A percentile compares a stretch with the other conserved stretches of the same genome.
Conservation (phyloP, 2,113 vertebrate species). For the Lamprologus tigripictilis region DNA sequence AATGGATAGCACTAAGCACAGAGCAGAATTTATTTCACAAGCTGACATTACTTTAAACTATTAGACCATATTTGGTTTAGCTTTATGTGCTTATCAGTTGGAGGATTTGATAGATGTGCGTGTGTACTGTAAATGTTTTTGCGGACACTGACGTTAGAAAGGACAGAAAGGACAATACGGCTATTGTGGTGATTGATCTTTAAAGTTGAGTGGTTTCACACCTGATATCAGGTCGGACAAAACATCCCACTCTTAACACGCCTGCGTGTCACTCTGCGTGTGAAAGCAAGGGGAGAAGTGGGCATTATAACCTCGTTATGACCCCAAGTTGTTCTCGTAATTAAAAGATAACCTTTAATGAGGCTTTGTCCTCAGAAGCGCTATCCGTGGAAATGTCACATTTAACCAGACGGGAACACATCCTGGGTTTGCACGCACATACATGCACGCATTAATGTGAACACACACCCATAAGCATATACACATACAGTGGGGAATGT, state of each 20-base stretch:
- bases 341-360: slow-evolving; percentile 78
- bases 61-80: not conserved
- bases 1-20: not conserved
- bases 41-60: not conserved
- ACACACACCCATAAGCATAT: not conserved
- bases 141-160: not conserved
- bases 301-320: slow-evolving; percentile 15
- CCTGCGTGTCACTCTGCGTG: not conserved
- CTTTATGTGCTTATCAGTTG: not conserved
- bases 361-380: slow-evolving; percentile 43
- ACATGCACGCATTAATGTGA: not conserved
- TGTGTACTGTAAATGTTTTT: not conserved
- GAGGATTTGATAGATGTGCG: not conserved
- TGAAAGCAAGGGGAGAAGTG: not conserved
- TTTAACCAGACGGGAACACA: slow-evolving; percentile 40
- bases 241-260: not conserved
- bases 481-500: not conserved
- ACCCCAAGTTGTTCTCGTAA: slow-evolving; percentile 61
- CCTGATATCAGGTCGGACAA: not conserved
- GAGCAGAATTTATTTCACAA: not conserved
- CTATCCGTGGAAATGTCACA: slow-evolving; percentile 64
- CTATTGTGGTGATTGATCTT: not conserved
- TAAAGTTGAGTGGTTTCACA: not conserved
- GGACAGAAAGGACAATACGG: not conserved
- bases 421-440: not conserved